Conservation (phyloP, 1,140 invertebrate species). For the Thaumetopoea pityocampa region DNA sequence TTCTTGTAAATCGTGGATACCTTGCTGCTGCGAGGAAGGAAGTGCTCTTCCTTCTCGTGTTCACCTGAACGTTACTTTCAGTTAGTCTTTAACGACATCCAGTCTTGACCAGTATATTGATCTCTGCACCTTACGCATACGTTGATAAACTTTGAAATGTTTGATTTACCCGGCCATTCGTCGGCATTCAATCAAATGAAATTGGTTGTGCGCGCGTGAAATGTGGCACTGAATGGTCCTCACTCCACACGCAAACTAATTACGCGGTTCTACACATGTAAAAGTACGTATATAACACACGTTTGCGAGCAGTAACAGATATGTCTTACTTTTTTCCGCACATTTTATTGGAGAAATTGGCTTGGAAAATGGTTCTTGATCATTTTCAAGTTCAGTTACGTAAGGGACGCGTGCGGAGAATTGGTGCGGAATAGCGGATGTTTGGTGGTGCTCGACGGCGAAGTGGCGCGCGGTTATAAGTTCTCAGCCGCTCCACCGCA, state of each 20-base stretch:
- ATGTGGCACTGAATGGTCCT: constrained; percentile 44
- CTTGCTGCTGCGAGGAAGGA: no score
- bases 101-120: constrained; percentile 13
- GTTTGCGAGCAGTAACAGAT: constrained; percentile 43
- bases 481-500: constrained; percentile 50
- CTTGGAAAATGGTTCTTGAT: constrained; percentile 74
- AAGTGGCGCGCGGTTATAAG: constrained; percentile 71
- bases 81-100: constrained; percentile 34
- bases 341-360: constrained; percentile 76
- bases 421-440: constrained; percentile 77
- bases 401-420: constrained; percentile 75
- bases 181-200: constrained; percentile 30
- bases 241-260: constrained; percentile 55
- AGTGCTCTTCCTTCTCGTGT: constrained; percentile 36
- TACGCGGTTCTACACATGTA: constrained; percentile 47
- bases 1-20: constrained; percentile 48
- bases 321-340: constrained; percentile 67
- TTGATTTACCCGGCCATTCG: constrained; percentile 15
- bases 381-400: constrained; percentile 76
- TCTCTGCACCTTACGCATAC: constrained; percentile 34
- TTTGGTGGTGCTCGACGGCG: constrained; percentile 62
- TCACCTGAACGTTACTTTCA: constrained; percentile 20
- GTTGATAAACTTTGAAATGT: constrained; percentile 39
- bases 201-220: constrained; percentile 52
- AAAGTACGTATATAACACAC: constrained; percentile 33